A percentile compares a stretch with the other conserved stretches of the same genome.
Conservation (phyloP, 2,113 vertebrate genomes). For the Orycteropus afer region DNA sequence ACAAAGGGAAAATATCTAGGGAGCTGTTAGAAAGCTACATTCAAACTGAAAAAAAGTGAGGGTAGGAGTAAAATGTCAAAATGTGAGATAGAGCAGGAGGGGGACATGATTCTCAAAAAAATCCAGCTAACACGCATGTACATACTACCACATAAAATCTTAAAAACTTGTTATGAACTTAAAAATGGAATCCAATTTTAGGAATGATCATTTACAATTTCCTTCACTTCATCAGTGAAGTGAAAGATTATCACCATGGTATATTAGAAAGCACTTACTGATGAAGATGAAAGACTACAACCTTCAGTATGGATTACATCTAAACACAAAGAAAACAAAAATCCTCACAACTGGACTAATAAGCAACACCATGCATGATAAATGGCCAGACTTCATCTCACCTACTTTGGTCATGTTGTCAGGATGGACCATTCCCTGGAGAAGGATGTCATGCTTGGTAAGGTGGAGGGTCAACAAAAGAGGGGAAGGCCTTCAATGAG, state of each 20-base stretch:
- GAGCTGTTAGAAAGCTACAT: conserved; percentile 24
- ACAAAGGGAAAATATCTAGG: neutral
- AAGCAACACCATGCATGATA: no score
- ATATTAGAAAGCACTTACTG: neutral
- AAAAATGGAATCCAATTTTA: conserved; percentile 1
- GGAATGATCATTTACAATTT: neutral
- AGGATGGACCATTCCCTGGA: no score
- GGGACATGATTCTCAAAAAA: neutral
- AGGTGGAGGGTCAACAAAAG: no score
- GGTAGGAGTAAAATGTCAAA: conserved; percentile 12
- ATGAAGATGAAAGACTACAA: no score
- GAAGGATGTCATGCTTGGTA: no score
- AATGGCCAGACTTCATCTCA: no score
- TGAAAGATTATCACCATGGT: neutral
- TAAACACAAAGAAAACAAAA: no score
- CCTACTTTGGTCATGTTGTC: no score
- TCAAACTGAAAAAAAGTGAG: neutral
- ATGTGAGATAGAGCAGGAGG: neutral
- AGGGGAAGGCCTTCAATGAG: no score
- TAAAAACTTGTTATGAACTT: neutral
- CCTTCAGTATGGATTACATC: no score
- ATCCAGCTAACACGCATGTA: neutral
- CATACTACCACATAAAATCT: neutral
- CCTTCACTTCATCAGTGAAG: neutral
- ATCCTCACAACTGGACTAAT: no score